These are phyloP conservation scores for Psix sp. DNA, from an alignment of 1,140 invertebrate species.

Conservation along the genomic window DNA sequence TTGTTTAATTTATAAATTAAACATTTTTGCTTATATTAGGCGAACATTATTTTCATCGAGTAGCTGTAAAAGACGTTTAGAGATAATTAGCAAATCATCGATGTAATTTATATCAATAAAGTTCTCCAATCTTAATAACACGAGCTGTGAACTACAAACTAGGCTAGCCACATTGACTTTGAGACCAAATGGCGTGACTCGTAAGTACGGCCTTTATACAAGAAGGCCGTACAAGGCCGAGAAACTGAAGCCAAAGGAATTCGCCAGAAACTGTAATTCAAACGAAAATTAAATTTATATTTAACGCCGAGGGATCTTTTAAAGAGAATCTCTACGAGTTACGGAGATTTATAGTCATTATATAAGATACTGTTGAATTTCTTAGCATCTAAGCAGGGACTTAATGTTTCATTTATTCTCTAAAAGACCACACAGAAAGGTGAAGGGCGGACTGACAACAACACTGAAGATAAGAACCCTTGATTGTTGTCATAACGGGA, in stretches of 20 bases:
- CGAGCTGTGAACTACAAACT: constrained; percentile 33
- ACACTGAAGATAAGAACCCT: too few species aligned
- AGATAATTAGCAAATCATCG: constrained; percentile 55
- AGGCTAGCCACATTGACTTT: constrained; percentile 64
- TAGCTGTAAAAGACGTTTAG: constrained; percentile 14
- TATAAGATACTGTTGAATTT: not conserved
- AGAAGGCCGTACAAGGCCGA: constrained; percentile 66
- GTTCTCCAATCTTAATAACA: constrained; percentile 8
- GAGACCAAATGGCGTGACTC: constrained; percentile 64
- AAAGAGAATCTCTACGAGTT: constrained; percentile 60
- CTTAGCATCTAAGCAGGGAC: constrained; percentile 7
- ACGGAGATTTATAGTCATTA: constrained; percentile 57
- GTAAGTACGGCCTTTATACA: constrained; percentile 63
- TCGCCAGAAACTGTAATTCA: constrained; percentile 69
- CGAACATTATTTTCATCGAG: constrained; percentile 5
- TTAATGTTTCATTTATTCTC: not conserved
- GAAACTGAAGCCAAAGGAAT: constrained; percentile 58
- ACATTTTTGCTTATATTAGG: constrained; percentile 11
- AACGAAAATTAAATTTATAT: constrained; percentile 61
- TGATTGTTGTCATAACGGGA: too few species aligned
- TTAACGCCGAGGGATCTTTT: constrained; percentile 37
- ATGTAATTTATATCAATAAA: constrained; percentile 49
- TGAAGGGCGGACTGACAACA: too few species aligned
- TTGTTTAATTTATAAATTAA: constrained; percentile 6
- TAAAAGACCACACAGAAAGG: too few species aligned